phyloP scores from a whole-genome alignment of 2,888 invertebrate species.

The Flabesymbios commensalis region DNA sequence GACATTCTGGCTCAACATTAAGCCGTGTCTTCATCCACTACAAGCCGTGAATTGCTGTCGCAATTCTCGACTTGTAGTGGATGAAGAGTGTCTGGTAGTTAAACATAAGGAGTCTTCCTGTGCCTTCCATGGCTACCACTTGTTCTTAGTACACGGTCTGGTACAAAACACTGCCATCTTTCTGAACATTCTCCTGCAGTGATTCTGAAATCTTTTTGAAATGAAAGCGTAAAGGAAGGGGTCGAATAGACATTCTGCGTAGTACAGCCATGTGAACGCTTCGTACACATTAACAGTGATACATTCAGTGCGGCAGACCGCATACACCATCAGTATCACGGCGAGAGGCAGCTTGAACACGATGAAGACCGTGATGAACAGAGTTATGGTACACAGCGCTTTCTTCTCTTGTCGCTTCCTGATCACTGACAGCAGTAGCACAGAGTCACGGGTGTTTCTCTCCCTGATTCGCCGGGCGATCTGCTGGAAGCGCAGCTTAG shows the following conservation, averaged over 20 bases:
- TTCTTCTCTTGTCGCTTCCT: background rate
- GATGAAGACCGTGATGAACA: background rate
- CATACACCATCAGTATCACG: background rate
- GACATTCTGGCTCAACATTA: too few relatives aligned
- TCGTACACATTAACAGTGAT: background rate
- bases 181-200: background rate
- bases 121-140: too few relatives aligned
- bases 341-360: constrained; percentile 2
- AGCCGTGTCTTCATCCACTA: too few relatives aligned
- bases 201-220: background rate
- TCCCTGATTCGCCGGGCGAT: background rate
- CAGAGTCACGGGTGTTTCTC: too few relatives aligned
- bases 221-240: background rate
- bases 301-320: background rate
- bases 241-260: background rate
- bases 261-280: background rate
- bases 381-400: background rate
- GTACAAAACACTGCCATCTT: background rate
- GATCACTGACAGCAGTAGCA: background rate
- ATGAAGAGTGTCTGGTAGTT: too few relatives aligned
- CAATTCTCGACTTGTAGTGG: too few relatives aligned
- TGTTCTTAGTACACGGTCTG: too few relatives aligned
- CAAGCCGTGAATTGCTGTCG: too few relatives aligned
- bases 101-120: too few relatives aligned
- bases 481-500: background rate